Evolutionary conservation across 2,797 vertebrate genomes (phyloP).

Genomic region (Carduelis carduelis): DNA sequence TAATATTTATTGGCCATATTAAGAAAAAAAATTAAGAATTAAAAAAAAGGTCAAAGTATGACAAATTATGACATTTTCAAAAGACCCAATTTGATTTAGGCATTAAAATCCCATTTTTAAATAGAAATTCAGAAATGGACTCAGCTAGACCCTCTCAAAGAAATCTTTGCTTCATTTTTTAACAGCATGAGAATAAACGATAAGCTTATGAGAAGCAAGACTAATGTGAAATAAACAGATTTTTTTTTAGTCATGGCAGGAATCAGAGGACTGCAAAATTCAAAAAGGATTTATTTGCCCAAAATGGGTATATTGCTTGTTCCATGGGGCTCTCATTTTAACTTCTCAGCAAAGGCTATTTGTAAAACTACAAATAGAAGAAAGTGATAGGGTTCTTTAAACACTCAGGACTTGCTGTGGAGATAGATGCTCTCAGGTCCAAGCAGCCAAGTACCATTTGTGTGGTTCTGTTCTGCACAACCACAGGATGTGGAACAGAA

Average conservation of each 20-base stretch:
- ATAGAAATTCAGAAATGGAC: not conserved
- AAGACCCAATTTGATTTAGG: not conserved
- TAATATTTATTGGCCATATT: not conserved
- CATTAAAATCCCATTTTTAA: not conserved
- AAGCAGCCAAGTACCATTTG: not conserved
- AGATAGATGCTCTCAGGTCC: not conserved
- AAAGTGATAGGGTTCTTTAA: not conserved
- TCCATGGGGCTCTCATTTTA: not conserved
- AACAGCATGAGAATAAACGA: not conserved
- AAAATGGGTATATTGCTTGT: not conserved
- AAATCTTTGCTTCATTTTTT: not conserved
- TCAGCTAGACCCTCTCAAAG: not conserved
- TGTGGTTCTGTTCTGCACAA: not conserved
- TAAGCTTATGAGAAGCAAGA: not conserved
- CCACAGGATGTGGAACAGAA: not conserved
- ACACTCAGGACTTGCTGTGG: not conserved
- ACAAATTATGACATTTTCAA: not conserved
- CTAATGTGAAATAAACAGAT: not conserved
- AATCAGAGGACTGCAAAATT: not conserved
- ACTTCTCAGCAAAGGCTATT: not conserved
- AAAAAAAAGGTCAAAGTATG: not conserved
- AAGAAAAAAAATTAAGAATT: not conserved
- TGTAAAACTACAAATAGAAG: not conserved
- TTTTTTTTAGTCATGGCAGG: not conserved
- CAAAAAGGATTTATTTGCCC: not conserved